These are phyloP conservation scores for Pogonomyrmex barbatus DNA, from an alignment of 1,140 invertebrate genomes.

Conservation along the genomic window DNA sequence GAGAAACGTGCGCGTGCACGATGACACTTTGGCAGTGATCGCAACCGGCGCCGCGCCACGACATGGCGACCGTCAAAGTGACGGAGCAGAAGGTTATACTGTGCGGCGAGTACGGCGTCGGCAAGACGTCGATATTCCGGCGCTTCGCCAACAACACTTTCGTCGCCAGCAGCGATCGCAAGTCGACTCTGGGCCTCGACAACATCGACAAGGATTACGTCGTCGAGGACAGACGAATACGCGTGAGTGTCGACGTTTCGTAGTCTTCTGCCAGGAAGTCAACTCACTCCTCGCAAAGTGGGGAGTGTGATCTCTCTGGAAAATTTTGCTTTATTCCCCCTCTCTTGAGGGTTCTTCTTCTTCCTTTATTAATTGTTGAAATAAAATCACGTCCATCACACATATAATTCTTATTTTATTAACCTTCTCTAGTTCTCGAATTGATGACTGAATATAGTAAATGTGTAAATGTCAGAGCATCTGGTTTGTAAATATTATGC, in stretches of 20 bases:
- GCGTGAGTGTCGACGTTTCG: slow-evolving; percentile 86
- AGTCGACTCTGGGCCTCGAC: slow-evolving; percentile 96
- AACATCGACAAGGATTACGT: slow-evolving; percentile 94
- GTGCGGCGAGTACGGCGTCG: slow-evolving; percentile 97
- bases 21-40: slow-evolving; percentile 29
- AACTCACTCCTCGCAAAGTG: no score
- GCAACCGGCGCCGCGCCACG: slow-evolving; percentile 53
- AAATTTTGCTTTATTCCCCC: background rate
- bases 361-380: background rate
- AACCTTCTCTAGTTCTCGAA: background rate
- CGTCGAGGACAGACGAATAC: slow-evolving; percentile 91
- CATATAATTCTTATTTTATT: background rate
- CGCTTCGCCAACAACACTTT: slow-evolving; percentile 96
- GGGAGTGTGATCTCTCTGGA: background rate
- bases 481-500: no score
- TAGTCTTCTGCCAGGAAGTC: background rate
- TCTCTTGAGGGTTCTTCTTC: background rate
- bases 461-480: background rate
- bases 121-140: slow-evolving; percentile 97
- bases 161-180: slow-evolving; percentile 91
- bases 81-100: slow-evolving; percentile 97
- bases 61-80: slow-evolving; percentile 93
- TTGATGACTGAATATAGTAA: background rate
- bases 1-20: slow-evolving; percentile 11
- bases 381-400: background rate